phyloP scores from a whole-genome alignment of 2,888 invertebrate genomes.

The Andrena dorsata region DNA sequence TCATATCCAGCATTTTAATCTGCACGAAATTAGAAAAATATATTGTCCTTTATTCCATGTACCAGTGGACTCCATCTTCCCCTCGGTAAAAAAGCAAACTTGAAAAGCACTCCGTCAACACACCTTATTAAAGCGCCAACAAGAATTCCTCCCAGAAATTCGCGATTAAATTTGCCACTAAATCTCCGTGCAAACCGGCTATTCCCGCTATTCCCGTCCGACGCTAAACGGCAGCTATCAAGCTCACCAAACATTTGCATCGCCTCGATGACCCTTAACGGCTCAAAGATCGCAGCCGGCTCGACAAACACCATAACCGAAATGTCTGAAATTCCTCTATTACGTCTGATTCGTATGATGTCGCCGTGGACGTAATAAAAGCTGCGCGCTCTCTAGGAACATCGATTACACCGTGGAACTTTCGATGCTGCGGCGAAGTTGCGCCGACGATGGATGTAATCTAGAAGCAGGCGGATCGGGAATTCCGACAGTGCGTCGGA shows the following conservation, averaged over 20 bases:
- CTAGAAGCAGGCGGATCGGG: conserved; percentile 29
- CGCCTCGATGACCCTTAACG: neutral
- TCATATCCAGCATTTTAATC: no score
- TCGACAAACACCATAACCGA: conserved; percentile 8
- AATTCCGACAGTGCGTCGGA: conserved; percentile 50
- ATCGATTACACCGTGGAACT: conserved; percentile 10
- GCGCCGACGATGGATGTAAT: conserved; percentile 32
- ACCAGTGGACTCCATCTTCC: no score
- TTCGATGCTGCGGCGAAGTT: conserved; percentile 24
- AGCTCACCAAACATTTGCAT: conserved; percentile 12
- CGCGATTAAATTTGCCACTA: neutral
- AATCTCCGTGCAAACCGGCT: neutral
- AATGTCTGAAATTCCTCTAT: conserved; percentile 38
- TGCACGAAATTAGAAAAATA: no score
- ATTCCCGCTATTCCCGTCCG: neutral
- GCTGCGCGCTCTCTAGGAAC: conserved; percentile 32
- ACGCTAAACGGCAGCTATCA: neutral
- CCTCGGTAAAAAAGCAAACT: neutral
- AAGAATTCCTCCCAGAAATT: neutral
- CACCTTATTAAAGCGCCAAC: neutral
- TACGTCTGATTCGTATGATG: conserved; percentile 26
- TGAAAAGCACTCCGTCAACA: neutral
- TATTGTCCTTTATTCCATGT: no score
- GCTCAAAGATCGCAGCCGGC: neutral
- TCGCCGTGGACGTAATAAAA: conserved; percentile 28